Percentiles rank a stretch among this genome's conserved stretches.
Evolutionary conservation across 2,113 vertebrate species (phyloP).

Genomic region (Anhinga rufa): DNA sequence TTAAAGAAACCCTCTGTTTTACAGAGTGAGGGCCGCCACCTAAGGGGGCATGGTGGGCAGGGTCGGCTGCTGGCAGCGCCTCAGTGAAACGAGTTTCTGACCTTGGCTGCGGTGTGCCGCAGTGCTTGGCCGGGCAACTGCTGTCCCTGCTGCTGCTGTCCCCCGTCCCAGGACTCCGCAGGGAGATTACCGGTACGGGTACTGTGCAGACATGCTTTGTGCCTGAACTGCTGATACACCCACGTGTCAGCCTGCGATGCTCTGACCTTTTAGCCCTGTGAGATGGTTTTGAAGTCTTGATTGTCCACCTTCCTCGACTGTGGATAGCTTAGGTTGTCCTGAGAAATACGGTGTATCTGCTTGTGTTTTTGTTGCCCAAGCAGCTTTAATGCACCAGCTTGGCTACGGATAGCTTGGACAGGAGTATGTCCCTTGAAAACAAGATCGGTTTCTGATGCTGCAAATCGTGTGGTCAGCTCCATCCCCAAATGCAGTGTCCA

Average conservation of each 20-base stretch:
- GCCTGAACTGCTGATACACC: background rate
- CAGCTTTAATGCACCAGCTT: background rate
- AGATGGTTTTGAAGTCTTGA: background rate
- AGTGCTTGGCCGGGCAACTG: background rate
- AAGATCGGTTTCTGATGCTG: background rate
- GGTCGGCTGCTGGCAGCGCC: background rate
- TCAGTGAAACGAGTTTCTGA: background rate
- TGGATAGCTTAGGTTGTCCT: background rate
- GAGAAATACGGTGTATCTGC: background rate
- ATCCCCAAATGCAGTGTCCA: background rate
- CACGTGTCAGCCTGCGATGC: fast-evolving
- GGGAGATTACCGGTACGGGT: fast-evolving
- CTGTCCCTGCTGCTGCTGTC: background rate
- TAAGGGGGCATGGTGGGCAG: fast-evolving
- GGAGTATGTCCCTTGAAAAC: background rate
- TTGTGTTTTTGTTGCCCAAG: background rate
- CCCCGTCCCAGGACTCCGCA: background rate
- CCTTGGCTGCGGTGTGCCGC: fast-evolving
- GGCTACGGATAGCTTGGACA: fast-evolving
- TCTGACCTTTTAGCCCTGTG: background rate
- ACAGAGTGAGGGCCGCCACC: background rate
- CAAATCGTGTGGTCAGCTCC: background rate
- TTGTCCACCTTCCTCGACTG: background rate
- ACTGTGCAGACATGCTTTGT: fast-evolving
- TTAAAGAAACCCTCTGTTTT: background rate